Evolutionary conservation across 2,797 vertebrate genomes (phyloP), one percentile per base, ranked within the genome.

Genomic region (Crenichthys baileyi): DNA sequence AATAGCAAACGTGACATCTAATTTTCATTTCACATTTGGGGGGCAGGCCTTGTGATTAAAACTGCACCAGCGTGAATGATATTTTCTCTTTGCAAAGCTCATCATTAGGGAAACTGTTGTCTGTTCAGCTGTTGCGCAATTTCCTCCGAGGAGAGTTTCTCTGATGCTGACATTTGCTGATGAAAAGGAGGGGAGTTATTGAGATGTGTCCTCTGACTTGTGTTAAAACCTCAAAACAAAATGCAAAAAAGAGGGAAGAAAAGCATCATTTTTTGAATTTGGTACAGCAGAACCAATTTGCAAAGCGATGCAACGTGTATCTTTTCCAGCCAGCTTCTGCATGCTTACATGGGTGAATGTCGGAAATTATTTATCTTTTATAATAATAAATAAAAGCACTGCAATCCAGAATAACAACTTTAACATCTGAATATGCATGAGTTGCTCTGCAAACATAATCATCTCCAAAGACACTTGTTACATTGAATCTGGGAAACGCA

Each of bases 381-480:
- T 26, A 72, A 60, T 15, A 63, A 20, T 6, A 20, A 60, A 29
- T 6, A 48, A 31, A 75, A 80, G 58, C 18, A 8, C 31, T n/a
- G 4, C 56, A 68, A 41, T n/a, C 6, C 24, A 55, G 7, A 77
- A 55, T 73, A 3, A 58, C 24, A 83, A 86, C 74, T 85, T 86
- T 13, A 70, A 1, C 24, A 22, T 72, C 72, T 55, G 1, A 26
- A 31, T 51, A 67, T 31, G 9, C 11, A 61, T 31, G 46, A 48
- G 51, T 73, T 73, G 24, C 24, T 46, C 36, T 65, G 48, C 12
- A 77, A n/a, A 1, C 2, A 55, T 29, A 12, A 71, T 24, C 22
- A 75, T 26, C 70, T 48, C 9, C 29, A 26, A 6, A 67, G 55
- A 84, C 91, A 93, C 90, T 91, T 94, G 91, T 93, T 90, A 90